Evolutionary conservation across 2,888 invertebrate species (phyloP).

Genomic region (Rhagonycha fulva): DNA sequence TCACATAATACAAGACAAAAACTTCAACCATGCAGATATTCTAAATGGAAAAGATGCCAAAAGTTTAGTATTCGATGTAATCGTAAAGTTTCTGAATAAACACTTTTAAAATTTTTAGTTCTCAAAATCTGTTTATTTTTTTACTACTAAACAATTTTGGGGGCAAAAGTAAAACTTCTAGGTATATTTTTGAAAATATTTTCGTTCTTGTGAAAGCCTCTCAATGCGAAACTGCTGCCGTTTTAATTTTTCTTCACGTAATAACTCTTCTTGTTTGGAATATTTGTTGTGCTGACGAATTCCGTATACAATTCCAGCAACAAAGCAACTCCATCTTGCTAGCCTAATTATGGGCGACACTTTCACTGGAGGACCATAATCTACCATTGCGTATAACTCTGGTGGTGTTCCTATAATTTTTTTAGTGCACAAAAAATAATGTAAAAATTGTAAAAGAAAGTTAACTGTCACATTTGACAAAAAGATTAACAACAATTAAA

Average conservation of each 20-base stretch:
- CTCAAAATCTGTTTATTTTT: too few relatives aligned
- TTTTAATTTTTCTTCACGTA: background rate
- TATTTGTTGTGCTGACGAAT: background rate
- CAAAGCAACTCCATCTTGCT: background rate
- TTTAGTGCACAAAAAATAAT: background rate
- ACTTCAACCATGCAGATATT: constrained; percentile 54
- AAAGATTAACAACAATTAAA: background rate
- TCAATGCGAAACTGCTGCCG: background rate
- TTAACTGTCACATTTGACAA: background rate
- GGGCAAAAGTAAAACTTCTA: too few relatives aligned
- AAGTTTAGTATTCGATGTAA: constrained; percentile 42
- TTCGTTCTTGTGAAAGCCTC: background rate
- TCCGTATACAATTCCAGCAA: background rate
- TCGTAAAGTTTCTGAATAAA: constrained; percentile 42
- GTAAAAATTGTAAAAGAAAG: background rate
- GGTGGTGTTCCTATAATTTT: background rate
- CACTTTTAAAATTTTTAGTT: background rate
- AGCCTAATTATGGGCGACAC: background rate
- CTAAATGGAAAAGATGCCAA: constrained; percentile 49
- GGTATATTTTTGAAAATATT: background rate
- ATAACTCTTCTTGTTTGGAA: background rate
- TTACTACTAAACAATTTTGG: too few relatives aligned
- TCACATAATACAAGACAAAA: constrained; percentile 33
- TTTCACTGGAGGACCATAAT: background rate
- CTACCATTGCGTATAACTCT: background rate